Evolutionary conservation across 2,888 invertebrate genomes (phyloP), one percentile per base, ranked within the genome.

Genomic region (Teleogryllus oceanicus): DNA sequence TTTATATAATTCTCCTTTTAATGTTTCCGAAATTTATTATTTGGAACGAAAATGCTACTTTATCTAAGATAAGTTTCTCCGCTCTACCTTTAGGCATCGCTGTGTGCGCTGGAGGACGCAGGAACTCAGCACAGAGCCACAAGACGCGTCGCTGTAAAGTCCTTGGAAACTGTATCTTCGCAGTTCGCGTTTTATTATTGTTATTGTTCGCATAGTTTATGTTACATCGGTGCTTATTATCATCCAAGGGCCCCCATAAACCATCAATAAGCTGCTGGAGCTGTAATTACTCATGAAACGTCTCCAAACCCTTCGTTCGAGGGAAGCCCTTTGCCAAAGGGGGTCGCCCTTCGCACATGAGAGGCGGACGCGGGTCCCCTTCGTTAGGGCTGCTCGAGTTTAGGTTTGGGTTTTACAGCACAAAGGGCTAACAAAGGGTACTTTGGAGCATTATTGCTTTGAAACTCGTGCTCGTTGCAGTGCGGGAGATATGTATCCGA

Each of bases 1-100:
- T 62, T 62, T n/a, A 62, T 62, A 62, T 62, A 13, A 62, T 62
- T n/a, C 62, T 62, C 16, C n/a, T n/a, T 62, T 62, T 62, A 62
- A 16, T 62, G 62, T 62, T 62, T 62, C 62, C 62, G 62, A 62
- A 62, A 62, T 62, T 62, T 62, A 62, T 62, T 62, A 62, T 62
- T 62, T 62, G 62, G 12, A 62, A 62, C 13, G 62, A 62, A 62
- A 62, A 4, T n/a, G 62, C 62, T 18, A 62, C 62, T 62, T 62
- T 8, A 62, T 62, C 62, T n/a, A 62, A 62, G 62, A 62, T 62
- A 62, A 62, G 62, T 18, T 62, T 11, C 62, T 18, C 62, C n/a
- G 4, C 12, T 62, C 62, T 62, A 11, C 13, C 62, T 8, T 8
- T 5, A 62, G n/a, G 16, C n/a, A 3, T 13, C n/a, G 13, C 13